phyloP scores from a whole-genome alignment of 2,797 vertebrate species.

The Delichon dasypus region DNA sequence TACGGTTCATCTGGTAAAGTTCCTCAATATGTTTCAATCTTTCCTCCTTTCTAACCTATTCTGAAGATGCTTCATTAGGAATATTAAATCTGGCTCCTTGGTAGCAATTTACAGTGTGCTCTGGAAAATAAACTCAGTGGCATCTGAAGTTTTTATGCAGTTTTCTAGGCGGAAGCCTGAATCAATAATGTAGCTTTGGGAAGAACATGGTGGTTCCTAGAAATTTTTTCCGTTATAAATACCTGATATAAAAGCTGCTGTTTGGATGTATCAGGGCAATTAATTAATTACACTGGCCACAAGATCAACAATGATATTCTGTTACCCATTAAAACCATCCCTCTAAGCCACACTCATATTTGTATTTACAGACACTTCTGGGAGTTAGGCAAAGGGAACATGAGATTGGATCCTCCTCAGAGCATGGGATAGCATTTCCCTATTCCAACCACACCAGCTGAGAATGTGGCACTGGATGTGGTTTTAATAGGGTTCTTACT shows the following conservation, averaged over 20 bases:
- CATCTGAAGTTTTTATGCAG: background rate
- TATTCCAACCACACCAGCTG: background rate
- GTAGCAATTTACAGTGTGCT: background rate
- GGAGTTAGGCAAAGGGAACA: background rate
- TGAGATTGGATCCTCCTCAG: background rate
- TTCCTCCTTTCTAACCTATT: background rate
- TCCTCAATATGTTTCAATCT: background rate
- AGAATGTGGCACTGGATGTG: background rate
- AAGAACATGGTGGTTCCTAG: too few relatives aligned
- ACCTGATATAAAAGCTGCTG: too few relatives aligned
- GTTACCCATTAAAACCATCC: background rate
- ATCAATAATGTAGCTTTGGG: background rate
- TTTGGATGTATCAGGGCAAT: background rate
- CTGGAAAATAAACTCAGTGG: background rate
- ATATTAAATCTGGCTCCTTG: background rate
- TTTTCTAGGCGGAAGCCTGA: background rate
- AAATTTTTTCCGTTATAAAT: too few relatives aligned
- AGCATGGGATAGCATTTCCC: background rate
- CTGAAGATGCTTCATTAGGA: background rate
- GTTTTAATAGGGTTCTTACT: slow-evolving; percentile 35
- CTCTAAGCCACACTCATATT: background rate
- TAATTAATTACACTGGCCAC: background rate
- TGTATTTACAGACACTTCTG: background rate
- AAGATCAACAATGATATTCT: background rate
- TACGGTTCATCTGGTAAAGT: background rate